Base-by-base conservation (phyloP, 1,140 invertebrate species). In the Gryon sp. region DNA sequence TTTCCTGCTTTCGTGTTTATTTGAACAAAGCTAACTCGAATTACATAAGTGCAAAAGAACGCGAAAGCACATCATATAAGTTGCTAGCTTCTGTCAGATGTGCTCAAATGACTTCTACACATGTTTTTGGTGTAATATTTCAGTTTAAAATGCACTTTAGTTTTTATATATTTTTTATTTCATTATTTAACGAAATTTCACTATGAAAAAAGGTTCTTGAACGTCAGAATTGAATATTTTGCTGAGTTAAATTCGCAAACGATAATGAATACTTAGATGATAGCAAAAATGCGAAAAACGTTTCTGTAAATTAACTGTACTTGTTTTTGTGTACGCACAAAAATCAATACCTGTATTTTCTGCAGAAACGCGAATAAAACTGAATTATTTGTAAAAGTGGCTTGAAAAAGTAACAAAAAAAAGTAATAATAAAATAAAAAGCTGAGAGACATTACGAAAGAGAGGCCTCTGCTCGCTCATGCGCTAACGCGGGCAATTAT, bases 401-500 rank as follows among this genome's bases (percentile, higher is more conserved):
- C 16, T 40, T 40, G 43, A 68, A 75, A 62, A 75, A 53, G 43
- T 60, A 32, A 22, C 30, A 36, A 66, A 66, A 36, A 65, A n/a
- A n/a, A n/a, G 43, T 62, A 75, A 62, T 68, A 53, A 36, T 60
- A 32, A 22, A 26, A 36, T 60, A 66, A 36, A 65, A 70, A 45
- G 20, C 32, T 32, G 40, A 46, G 62, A 22, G 52, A 65, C 60
- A 45, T 69, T 60, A 24, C 50, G 43, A 66, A 72, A 66, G 66
- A 70, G 22, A 48, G 14, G 28, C 28, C n/a, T 46, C 45, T 66
- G 65, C 74, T 65, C 60, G 66, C 19, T 66, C 72, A 66, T 66
- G 62, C 72, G 72, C 72, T 66, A 75, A 65, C 66, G 41, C 48
- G 28, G 59, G 60, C 46, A 77, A 77, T 77, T 77, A 77, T 68